Percentiles rank a stretch among this genome's conserved stretches.
Evolutionary conservation across 2,888 invertebrate genomes (phyloP).

Genomic region (Philonicus albiceps): DNA sequence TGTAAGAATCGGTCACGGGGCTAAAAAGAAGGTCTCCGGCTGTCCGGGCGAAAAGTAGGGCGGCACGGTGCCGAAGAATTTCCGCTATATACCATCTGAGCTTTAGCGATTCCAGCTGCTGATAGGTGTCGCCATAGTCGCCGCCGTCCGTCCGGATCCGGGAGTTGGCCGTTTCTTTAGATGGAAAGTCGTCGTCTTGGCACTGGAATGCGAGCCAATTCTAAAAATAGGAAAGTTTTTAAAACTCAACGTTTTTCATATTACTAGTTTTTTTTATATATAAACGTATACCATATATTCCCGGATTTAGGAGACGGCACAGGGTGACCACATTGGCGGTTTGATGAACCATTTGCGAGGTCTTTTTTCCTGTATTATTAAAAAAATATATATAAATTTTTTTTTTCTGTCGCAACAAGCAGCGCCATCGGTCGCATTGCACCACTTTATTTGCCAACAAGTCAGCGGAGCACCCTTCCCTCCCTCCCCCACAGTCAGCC

Average conservation of each 20-base stretch:
- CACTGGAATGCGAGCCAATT: constrained; percentile 46
- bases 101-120: neutral
- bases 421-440: constrained; percentile 45
- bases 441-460: constrained; percentile 47
- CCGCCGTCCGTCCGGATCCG: neutral
- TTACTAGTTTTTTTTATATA: neutral
- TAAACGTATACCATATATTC: no score
- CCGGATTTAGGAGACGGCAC: neutral
- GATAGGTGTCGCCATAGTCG: neutral
- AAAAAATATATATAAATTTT: no score
- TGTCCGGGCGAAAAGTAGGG: constrained; percentile 1
- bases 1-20: constrained; percentile 39
- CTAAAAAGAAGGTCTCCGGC: constrained; percentile 25
- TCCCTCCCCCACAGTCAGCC: neutral
- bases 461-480: neutral
- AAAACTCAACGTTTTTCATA: neutral
- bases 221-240: constrained; percentile 1
- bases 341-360: constrained; percentile 16
- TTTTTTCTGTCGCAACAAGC: neutral
- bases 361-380: neutral
- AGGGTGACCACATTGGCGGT: neutral
- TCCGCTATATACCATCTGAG: neutral
- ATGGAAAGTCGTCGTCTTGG: constrained; percentile 30
- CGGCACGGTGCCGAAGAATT: neutral
- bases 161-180: neutral